These are phyloP conservation scores for Adelognathus sp. DNA, from an alignment of 2,888 invertebrate species.

Conservation along the genomic window DNA sequence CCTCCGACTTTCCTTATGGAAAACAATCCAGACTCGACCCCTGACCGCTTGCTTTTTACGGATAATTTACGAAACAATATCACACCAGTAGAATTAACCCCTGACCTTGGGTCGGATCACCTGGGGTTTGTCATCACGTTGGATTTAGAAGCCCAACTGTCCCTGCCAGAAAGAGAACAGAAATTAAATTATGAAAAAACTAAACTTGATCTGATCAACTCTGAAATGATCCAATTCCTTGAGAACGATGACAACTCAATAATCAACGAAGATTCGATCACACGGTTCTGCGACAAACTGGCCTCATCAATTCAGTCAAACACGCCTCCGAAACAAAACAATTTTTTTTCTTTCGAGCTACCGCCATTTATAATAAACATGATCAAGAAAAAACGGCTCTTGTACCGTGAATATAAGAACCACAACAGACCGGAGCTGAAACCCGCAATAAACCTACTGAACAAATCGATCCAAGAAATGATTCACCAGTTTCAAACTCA, in stretches of 20 bases:
- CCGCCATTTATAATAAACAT: neutral
- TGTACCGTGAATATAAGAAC: neutral
- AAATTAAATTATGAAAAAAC: neutral
- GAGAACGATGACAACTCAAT: neutral
- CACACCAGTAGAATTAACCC: neutral
- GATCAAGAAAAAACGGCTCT: neutral
- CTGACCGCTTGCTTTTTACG: neutral
- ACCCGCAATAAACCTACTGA: constrained; percentile 2
- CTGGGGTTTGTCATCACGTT: neutral
- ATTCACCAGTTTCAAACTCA: constrained; percentile 16
- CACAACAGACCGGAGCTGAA: neutral
- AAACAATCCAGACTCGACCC: neutral
- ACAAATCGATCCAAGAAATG: constrained; percentile 13
- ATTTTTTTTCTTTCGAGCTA: neutral
- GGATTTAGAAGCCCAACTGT: neutral
- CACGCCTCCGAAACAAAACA: neutral
- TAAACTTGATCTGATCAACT: neutral
- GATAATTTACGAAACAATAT: neutral
- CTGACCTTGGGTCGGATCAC: neutral
- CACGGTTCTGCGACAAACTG: neutral
- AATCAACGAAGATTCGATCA: neutral
- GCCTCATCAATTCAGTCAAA: neutral
- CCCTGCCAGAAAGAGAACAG: neutral
- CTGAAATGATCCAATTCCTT: neutral
- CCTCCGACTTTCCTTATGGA: neutral